Base-by-base conservation (phyloP, 2,113 vertebrate species). In the Micronycteris hirsuta region DNA sequence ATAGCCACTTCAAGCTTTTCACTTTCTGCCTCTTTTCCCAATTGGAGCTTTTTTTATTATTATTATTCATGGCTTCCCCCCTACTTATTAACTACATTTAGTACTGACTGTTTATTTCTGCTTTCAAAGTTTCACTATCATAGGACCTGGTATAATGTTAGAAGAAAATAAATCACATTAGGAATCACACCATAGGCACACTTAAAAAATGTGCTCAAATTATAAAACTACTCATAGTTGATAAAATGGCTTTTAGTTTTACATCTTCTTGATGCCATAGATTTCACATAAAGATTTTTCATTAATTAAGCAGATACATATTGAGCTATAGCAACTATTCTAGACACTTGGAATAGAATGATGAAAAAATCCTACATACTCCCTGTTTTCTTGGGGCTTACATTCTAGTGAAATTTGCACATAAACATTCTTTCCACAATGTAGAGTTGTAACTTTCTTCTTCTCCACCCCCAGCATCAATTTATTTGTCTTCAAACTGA, bases 51-150 rank as follows among this genome's bases (percentile, higher is more conserved):
- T 61, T 88, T n/a, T n/a, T n/a, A n/a, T n/a, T 41, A 43, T 9
- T 81, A 93, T 84, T 47, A 74, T 20, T 92, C 49, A 58, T 56
- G 20, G 49, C 67, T 73, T 89, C 8, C 6, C 5, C 36, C n/a
- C 12, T 70, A 86, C 7, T 45, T 52, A 86, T 78, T 68, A 71
- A 41, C 63, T 47, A 4, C 28, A 92, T 41, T 68, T 70, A 90
- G 33, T 45, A 77, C 89, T 96, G 31, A 87, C 11, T 81, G 17
- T 83, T 96, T 89, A 73, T 93, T 73, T 94, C 56, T 96, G 43
- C 28, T 78, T 91, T 89, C 71, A 89, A 36, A 31, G 2, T 89
- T 89, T 70, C 36, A 54, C 5, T 85, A 70, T 58, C 54, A n/a
- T 10, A 63, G 26, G 47, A 24, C 5, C 28, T 77, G 12, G 20